A percentile compares a stretch with the other conserved stretches of the same genome.
Conservation (phyloP, 1,140 invertebrate species). For the Metopolophium dirhodum region DNA sequence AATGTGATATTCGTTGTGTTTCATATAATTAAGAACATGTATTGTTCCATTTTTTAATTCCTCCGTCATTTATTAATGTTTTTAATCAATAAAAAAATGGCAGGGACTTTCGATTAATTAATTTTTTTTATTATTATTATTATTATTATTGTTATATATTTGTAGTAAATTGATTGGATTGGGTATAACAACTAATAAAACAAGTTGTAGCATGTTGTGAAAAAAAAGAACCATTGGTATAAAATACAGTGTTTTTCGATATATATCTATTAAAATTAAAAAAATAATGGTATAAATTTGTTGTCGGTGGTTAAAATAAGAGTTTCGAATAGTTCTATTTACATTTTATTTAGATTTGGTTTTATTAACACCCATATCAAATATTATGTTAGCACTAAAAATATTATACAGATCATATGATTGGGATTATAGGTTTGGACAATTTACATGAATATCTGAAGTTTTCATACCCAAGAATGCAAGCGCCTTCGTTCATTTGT, state of each 20-base stretch:
- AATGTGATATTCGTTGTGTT: background rate
- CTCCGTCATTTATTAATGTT: background rate
- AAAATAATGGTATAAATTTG: no score
- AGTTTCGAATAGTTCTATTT: no score
- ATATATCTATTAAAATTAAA: no score
- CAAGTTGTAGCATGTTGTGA: background rate
- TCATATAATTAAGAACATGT: background rate
- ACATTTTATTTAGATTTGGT: background rate
- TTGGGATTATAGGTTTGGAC: constrained; percentile 70
- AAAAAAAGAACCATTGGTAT: background rate
- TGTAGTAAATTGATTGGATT: background rate
- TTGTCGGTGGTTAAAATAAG: no score
- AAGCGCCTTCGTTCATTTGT: constrained; percentile 94
- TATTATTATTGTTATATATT: background rate
- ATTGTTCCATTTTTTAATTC: background rate
- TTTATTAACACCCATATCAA: background rate
- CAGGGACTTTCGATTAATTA: background rate
- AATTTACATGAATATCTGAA: constrained; percentile 97
- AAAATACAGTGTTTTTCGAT: background rate
- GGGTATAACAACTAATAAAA: background rate
- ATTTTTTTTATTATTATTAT: background rate
- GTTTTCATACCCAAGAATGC: constrained; percentile 92
- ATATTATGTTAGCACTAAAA: background rate
- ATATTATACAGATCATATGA: background rate
- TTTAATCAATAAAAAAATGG: background rate